A percentile compares a stretch with the other conserved stretches of the same genome.
These are phyloP conservation scores for Heliconius hewitsoni DNA, from an alignment of 1,140 invertebrate genomes.

Conservation along the genomic window DNA sequence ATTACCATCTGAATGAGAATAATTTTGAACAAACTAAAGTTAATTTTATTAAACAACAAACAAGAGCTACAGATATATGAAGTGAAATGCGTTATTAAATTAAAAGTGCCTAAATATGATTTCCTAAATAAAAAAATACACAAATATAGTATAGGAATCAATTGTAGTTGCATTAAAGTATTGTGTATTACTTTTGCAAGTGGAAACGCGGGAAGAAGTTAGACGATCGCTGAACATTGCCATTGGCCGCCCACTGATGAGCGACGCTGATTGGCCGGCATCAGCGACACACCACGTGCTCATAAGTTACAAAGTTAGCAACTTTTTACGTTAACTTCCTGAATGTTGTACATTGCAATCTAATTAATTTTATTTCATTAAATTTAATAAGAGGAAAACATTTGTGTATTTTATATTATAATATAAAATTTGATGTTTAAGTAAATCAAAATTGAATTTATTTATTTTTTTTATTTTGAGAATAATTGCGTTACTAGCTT, in stretches of 20 bases:
- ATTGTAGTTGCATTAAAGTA: not conserved
- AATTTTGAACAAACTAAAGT: no score
- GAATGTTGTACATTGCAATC: not conserved
- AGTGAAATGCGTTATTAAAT: no score
- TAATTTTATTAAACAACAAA: no score
- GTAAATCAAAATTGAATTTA: no score
- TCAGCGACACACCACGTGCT: constrained; percentile 75
- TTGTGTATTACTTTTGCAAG: not conserved
- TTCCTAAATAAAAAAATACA: not conserved
- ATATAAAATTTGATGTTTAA: no score
- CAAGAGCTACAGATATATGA: no score
- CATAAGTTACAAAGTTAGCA: constrained; percentile 69
- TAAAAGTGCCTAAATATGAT: no score
- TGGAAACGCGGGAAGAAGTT: constrained; percentile 32
- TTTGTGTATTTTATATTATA: no score
- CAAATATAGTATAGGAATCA: not conserved
- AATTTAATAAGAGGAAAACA: no score
- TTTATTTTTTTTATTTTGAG: not conserved
- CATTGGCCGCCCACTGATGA: constrained; percentile 75
- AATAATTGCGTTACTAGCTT: not conserved
- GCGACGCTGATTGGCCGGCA: constrained; percentile 73
- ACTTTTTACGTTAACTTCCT: constrained; percentile 35
- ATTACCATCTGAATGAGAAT: not conserved
- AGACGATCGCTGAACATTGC: constrained; percentile 24
- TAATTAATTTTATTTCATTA: not conserved